Evolutionary conservation across 2,113 vertebrate genomes (phyloP), one percentile per base, ranked within the genome.

Genomic region (Pluvialis apricaria): DNA sequence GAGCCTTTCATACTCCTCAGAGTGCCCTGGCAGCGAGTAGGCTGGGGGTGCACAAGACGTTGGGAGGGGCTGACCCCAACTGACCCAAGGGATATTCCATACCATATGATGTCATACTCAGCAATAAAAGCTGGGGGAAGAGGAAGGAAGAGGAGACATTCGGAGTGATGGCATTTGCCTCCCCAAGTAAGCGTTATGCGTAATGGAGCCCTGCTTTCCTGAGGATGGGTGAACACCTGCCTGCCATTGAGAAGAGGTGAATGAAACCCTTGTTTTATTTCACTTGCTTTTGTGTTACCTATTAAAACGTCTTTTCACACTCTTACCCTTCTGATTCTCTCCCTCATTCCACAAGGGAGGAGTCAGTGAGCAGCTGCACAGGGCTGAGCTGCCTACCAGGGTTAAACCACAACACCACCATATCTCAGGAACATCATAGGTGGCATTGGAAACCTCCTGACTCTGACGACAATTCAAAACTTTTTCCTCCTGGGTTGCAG

Each of bases 271-370:
- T 54, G 2, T 16, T 38, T 44, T 79, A 45, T 32, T 82, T 86
- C 55, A 12, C 11, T 82, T 79, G 47, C 3, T 79, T 82, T 92
- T 70, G 26, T 18, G 40, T 82, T 65, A 31, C 28, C 7, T 60
- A 6, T 65, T 64, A 75, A 82, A 64, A 4, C 0, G 3, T 26
- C 40, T 86, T 82, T 64, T 78, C 10, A 13, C 15, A 38, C 25
- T 80, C 70, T 42, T 61, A 17, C 4, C 9, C 25, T 83, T 21
- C n/a, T 80, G 25, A 34, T 57, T 66, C 22, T 57, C 13, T 92
- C 10, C 17, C 15, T 57, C 7, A 26, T 76, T 14, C 8, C 34
- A 15, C 31, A 29, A 34, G 0, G 0, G 13, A 15, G 3, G 5
- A 82, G 44, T 38, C 32, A 75, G 19, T 4, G 21, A 32, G 22